Evolutionary conservation across 2,113 vertebrate species (phyloP), one percentile per base, ranked within the genome.

Genomic region (Neoarius graeffei): DNA sequence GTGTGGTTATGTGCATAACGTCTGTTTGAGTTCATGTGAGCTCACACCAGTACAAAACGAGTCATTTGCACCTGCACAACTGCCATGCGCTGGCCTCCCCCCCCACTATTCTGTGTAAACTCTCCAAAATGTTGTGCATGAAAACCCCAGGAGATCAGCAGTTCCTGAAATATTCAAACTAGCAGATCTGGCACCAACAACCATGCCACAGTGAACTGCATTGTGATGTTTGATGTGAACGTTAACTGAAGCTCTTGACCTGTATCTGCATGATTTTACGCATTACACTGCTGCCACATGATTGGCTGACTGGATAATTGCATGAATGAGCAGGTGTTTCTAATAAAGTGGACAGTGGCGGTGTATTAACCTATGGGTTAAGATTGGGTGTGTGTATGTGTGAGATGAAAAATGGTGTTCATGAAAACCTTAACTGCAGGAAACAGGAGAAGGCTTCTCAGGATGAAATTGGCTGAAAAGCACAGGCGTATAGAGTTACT

Each of bases 401-500:
- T 9, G 48, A 66, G 59, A 20, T 84, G 69, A 19, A 73, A 74
- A 84, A 71, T 23, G 15, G 7, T 30, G 85, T 66, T 14, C 48
- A 62, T 54, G 14, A 23, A 54, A 25, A 35, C 42, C 7, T 10
- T 50, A 52, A n/a, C 17, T 25, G 20, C 48, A 52, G 14, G 62
- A 88, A 59, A 42, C 13, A 84, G 79, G 83, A 91, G 88, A 67
- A 89, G 82, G 76, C 42, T 87, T 60, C 81, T 71, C 30, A 73
- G 56, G 54, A 71, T 74, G 52, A 42, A 56, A 56, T n/a, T 50
- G 50, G 71, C 19, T 50, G 73, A 50, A 52, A 84, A 74, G 86
- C 87, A 86, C 59, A 87, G 83, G 88, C 83, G 64, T 94, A 89
- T 90, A 90, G 89, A n/a, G 85, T 89, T 91, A 83, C 86, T 89